phyloP scores from a whole-genome alignment of 2,888 invertebrate species.

The Conistra vaccinii region DNA sequence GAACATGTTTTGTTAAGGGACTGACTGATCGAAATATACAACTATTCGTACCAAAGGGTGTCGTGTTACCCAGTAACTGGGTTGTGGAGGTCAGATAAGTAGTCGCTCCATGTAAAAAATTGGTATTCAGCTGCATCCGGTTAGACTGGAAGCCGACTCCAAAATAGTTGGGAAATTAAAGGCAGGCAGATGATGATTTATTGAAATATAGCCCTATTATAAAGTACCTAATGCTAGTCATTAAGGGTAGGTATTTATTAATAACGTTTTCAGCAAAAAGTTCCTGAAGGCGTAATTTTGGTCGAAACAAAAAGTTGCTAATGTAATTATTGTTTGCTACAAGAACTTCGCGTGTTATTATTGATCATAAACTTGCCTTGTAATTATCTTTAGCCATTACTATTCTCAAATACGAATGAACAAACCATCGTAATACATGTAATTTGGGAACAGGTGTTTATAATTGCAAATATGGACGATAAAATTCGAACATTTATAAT shows the following conservation, averaged over 20 bases:
- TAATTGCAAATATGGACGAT: constrained; percentile 27
- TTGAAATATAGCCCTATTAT: not conserved
- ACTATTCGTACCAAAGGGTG: too few relatives aligned
- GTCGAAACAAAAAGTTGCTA: constrained; percentile 30
- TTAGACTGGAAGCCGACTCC: too few relatives aligned
- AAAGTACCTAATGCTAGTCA: not conserved
- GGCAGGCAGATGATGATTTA: too few relatives aligned
- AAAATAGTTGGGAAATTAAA: too few relatives aligned
- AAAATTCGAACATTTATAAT: constrained; percentile 28
- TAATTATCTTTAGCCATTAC: constrained; percentile 32
- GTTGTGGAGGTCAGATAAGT: too few relatives aligned
- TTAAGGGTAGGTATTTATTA: not conserved
- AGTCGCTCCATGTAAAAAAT: too few relatives aligned
- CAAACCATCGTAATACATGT: constrained; percentile 22
- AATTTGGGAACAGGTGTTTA: constrained; percentile 41
- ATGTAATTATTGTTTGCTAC: constrained; percentile 11
- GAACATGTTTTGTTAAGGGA: too few relatives aligned
- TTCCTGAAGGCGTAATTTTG: not conserved
- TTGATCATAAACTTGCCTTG: constrained; percentile 17
- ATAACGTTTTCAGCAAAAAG: constrained; percentile 15
- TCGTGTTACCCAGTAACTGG: too few relatives aligned
- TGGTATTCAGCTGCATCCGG: too few relatives aligned
- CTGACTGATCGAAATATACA: not conserved
- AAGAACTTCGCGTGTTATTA: constrained; percentile 30
- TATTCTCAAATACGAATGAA: constrained; percentile 12